Percentiles rank a stretch among this genome's conserved stretches.
Evolutionary conservation across 2,888 invertebrate genomes (phyloP).

Genomic region (Cantharis flavilabris): DNA sequence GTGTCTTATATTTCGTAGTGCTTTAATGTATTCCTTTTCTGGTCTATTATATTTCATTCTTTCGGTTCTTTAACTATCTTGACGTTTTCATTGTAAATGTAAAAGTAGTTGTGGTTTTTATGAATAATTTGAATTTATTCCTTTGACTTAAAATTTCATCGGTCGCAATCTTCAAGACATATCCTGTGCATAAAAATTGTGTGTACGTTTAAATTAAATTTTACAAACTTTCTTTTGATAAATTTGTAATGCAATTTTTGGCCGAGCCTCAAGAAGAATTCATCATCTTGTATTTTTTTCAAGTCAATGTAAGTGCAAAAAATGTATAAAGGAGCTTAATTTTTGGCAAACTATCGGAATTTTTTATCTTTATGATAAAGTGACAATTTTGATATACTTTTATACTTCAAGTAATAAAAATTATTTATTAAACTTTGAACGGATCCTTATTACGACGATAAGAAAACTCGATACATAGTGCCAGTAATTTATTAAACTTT

Average conservation of each 20-base stretch:
- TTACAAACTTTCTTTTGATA: background rate
- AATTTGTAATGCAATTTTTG: background rate
- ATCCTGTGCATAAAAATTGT: no score
- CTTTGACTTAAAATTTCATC: no score
- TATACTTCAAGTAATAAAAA: background rate
- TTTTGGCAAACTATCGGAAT: background rate
- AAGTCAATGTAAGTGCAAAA: background rate
- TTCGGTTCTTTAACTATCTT: no score
- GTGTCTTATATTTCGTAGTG: no score
- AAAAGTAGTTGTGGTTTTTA: no score
- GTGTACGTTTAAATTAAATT: background rate
- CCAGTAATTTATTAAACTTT: background rate
- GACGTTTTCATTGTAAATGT: no score
- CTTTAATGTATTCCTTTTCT: no score
- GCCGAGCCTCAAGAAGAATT: background rate
- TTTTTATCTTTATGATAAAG: background rate
- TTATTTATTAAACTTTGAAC: background rate
- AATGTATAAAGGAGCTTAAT: background rate
- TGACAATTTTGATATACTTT: background rate
- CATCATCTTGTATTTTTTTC: background rate
- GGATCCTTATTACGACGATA: background rate
- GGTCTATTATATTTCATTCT: no score
- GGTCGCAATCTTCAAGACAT: no score
- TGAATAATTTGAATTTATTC: no score
- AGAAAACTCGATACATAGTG: background rate